A percentile compares a stretch with the other conserved stretches of the same genome.
Conservation (phyloP, 2,888 invertebrate genomes). For the Thalpophila matura region DNA sequence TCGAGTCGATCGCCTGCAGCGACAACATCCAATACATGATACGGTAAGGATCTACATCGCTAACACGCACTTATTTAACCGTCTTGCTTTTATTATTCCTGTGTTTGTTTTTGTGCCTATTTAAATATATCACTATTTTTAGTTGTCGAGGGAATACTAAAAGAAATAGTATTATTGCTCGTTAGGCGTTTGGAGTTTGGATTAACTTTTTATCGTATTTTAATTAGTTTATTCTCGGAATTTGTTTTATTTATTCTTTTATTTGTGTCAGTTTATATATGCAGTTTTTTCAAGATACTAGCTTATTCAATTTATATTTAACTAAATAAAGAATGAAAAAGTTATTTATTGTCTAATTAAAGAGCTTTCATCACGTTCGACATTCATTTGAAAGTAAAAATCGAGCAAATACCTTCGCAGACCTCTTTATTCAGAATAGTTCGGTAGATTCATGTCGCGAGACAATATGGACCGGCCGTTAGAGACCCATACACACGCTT, state of each 20-base stretch:
- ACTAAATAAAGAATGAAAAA: conserved; percentile 16
- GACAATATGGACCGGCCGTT: conserved; percentile 86
- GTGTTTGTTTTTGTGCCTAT: conserved; percentile 50
- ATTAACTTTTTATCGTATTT: conserved; percentile 53
- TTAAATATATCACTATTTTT: conserved; percentile 53
- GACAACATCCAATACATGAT: conserved; percentile 66
- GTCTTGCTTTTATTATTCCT: conserved; percentile 46
- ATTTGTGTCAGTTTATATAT: conserved; percentile 32
- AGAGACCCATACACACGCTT: conserved; percentile 84
- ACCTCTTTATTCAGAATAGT: conserved; percentile 75
- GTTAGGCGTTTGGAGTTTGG: conserved; percentile 43
- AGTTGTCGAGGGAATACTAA: conserved; percentile 33
- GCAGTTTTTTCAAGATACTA: conserved; percentile 15
- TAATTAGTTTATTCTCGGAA: conserved; percentile 47
- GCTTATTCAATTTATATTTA: conserved; percentile 51
- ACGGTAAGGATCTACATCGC: conserved; percentile 62
- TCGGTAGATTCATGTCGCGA: conserved; percentile 82
- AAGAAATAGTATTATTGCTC: conserved; percentile 56
- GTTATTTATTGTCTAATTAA: conserved; percentile 60
- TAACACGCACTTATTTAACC: conserved; percentile 53
- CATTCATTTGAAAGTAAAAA: conserved; percentile 74
- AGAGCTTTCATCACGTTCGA: conserved; percentile 68
- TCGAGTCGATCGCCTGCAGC: conserved; percentile 64
- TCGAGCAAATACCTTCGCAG: conserved; percentile 72
- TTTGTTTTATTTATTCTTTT: conserved; percentile 41